Evolutionary conservation across 2,113 vertebrate species (phyloP).

Genomic region (Cynopterus brachyotis): DNA sequence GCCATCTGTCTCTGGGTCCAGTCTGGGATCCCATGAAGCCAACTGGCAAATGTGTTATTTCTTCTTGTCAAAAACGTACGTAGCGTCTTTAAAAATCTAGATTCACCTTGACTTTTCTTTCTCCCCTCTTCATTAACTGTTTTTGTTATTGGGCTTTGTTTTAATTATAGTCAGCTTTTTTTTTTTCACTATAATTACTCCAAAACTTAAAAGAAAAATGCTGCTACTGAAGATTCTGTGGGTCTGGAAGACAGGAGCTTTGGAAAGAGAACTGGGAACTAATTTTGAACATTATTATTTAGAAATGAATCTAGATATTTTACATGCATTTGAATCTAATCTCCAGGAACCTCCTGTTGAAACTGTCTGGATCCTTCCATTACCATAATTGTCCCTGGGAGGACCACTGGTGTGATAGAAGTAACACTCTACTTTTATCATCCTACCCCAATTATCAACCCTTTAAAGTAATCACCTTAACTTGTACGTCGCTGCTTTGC

Average conservation of each 20-base stretch:
- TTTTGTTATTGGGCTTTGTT: slow-evolving; percentile 11
- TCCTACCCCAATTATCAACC: neutral
- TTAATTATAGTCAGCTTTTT: neutral
- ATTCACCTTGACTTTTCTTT: slow-evolving; percentile 48
- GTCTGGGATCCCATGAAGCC: neutral
- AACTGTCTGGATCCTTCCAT: neutral
- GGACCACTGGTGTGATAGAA: neutral
- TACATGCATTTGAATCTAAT: neutral
- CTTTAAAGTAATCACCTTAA: neutral
- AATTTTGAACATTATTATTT: neutral
- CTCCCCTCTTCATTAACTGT: neutral
- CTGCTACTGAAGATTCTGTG: neutral
- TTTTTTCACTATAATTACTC: neutral
- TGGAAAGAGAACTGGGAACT: neutral
- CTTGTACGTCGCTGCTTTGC: neutral
- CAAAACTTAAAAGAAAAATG: neutral
- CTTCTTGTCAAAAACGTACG: neutral
- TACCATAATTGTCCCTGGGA: neutral
- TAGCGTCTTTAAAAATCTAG: slow-evolving; percentile 2
- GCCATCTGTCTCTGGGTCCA: neutral
- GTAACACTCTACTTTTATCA: neutral
- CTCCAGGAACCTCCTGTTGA: neutral
- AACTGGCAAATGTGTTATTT: neutral
- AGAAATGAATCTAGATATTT: neutral
- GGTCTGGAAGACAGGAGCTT: neutral